phyloP scores from a whole-genome alignment of 1,140 invertebrate genomes.

The Mizuhopecten yessoensis region DNA sequence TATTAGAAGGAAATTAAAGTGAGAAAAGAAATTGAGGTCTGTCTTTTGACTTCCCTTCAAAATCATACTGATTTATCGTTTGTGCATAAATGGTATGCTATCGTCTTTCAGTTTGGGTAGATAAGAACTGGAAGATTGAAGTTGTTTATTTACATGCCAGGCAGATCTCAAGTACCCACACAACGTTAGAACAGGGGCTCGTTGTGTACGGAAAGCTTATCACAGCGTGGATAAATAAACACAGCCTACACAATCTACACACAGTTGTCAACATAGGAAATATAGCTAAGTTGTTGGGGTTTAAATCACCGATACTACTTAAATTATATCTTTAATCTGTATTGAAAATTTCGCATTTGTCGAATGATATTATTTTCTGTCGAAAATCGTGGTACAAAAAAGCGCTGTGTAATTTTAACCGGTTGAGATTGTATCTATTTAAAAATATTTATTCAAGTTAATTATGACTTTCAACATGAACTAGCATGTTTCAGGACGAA shows the following conservation, averaged over 20 bases:
- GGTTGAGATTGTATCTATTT: background rate
- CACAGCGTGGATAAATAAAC: background rate
- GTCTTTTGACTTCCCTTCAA: background rate
- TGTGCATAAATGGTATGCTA: background rate
- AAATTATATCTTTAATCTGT: background rate
- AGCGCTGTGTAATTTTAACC: background rate
- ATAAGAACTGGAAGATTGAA: conserved; percentile 34
- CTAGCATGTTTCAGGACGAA: background rate
- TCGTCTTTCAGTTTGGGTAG: background rate
- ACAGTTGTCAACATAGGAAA: background rate
- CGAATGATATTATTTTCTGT: background rate
- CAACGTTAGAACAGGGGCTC: background rate
- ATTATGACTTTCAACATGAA: background rate
- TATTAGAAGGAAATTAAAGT: background rate
- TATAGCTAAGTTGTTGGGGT: background rate
- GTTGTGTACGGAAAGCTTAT: background rate
- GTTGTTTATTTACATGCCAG: conserved; percentile 1
- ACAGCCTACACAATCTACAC: background rate
- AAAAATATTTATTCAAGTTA: background rate
- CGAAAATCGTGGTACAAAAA: background rate
- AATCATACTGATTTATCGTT: background rate
- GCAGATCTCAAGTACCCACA: background rate
- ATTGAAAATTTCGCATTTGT: background rate
- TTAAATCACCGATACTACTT: background rate
- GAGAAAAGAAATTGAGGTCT: background rate